Percentiles rank a stretch among this genome's conserved stretches.
phyloP scores from a whole-genome alignment of 2,797 vertebrate genomes.

The Scleropages formosus region DNA sequence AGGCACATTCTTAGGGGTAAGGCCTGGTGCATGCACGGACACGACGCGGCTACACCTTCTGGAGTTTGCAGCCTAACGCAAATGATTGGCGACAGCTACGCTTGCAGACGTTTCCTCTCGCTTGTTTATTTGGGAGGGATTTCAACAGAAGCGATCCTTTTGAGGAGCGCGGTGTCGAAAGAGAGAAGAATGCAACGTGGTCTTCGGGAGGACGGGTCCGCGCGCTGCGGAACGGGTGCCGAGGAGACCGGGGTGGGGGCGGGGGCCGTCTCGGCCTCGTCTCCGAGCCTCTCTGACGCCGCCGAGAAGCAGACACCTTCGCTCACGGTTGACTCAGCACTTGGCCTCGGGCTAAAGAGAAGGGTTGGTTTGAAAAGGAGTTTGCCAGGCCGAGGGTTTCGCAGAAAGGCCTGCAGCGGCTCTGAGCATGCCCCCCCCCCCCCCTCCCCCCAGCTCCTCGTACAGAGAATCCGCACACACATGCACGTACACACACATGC shows the following conservation, averaged over 20 bases:
- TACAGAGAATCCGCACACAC: slow-evolving; percentile 36
- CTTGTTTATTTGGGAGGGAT: slow-evolving; percentile 13
- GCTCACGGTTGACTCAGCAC: slow-evolving; percentile 35
- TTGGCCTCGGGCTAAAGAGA: slow-evolving; percentile 24
- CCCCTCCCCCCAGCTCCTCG: slow-evolving; percentile 34
- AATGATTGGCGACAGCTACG: not conserved
- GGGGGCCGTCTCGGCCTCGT: slow-evolving; percentile 11
- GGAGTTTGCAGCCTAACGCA: not conserved
- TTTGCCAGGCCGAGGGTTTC: not conserved
- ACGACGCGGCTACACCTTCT: not conserved
- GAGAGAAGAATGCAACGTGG: not conserved
- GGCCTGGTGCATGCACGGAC: not conserved
- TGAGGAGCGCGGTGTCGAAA: not conserved
- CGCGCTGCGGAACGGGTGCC: not conserved
- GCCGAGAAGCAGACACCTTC: slow-evolving; percentile 34
- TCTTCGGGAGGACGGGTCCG: not conserved
- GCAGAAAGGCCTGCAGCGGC: slow-evolving; percentile 42
- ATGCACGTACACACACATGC: slow-evolving; percentile 26
- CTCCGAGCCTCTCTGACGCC: slow-evolving; percentile 34
- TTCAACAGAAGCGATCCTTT: not conserved
- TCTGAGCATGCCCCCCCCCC: slow-evolving; percentile 33
- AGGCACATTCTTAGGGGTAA: not conserved
- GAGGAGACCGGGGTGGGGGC: not conserved
- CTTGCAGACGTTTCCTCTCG: not conserved
- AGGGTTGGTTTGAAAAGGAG: slow-evolving; percentile 17